These are phyloP conservation scores for Lucilia sericata DNA, from an alignment of 1,140 invertebrate genomes.

Conservation along the genomic window DNA sequence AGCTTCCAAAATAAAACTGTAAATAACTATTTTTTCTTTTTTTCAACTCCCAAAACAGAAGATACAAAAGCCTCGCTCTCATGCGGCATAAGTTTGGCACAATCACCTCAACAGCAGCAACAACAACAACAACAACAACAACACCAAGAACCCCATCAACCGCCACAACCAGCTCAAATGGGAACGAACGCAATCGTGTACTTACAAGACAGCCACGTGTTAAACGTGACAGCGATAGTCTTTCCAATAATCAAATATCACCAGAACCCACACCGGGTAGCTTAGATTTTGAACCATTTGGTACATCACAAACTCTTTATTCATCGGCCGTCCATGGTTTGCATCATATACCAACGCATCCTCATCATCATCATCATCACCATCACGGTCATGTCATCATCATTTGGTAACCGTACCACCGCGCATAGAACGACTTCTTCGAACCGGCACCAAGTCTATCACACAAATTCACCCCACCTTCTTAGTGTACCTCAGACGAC, in stretches of 20 bases:
- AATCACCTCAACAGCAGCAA: neutral
- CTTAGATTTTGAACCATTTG: constrained; percentile 68
- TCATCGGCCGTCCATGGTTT: constrained; percentile 54
- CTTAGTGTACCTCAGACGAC: constrained; percentile 71
- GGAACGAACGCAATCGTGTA: constrained; percentile 72
- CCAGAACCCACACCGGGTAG: constrained; percentile 67
- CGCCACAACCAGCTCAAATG: constrained; percentile 57
- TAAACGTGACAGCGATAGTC: constrained; percentile 73
- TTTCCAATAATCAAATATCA: constrained; percentile 68
- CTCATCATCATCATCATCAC: constrained; percentile 49
- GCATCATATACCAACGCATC: constrained; percentile 48
- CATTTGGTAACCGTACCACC: constrained; percentile 67
- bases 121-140: constrained; percentile 42
- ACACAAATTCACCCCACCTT: constrained; percentile 70
- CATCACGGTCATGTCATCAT: constrained; percentile 54
- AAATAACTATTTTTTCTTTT: neutral
- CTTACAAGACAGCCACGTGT: constrained; percentile 77
- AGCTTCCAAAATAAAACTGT: neutral
- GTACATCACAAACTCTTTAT: constrained; percentile 49
- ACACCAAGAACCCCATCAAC: neutral
- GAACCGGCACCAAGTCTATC: constrained; percentile 69
- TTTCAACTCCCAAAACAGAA: neutral
- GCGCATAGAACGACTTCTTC: constrained; percentile 73
- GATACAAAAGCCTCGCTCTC: no score
- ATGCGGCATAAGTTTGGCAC: neutral